Evolutionary conservation across 2,888 invertebrate species (phyloP).

Genomic region (Tenodera sinensis): DNA sequence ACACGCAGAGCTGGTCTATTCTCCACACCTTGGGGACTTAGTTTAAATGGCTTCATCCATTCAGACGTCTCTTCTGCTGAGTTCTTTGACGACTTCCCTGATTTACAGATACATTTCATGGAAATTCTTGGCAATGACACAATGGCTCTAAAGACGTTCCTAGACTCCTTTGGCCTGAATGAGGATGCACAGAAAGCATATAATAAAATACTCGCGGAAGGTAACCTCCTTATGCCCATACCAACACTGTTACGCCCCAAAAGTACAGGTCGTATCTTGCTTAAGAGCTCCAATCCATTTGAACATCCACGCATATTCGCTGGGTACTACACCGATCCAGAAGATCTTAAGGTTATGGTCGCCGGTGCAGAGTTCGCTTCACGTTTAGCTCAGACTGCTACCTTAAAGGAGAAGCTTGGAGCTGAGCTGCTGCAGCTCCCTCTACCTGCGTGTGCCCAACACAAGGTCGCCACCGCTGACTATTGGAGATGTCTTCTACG

Average conservation of each 20-base stretch:
- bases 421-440: slow-evolving; percentile 52
- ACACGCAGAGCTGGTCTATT: slow-evolving; percentile 47
- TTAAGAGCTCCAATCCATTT: slow-evolving; percentile 53
- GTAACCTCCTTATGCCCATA: slow-evolving; percentile 42
- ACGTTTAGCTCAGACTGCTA: slow-evolving; percentile 44
- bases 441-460: slow-evolving; percentile 64
- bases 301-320: slow-evolving; percentile 59
- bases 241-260: slow-evolving; percentile 49
- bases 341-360: slow-evolving; percentile 53
- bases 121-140: slow-evolving; percentile 44
- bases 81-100: slow-evolving; percentile 50
- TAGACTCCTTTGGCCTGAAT: neutral
- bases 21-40: slow-evolving; percentile 43
- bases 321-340: slow-evolving; percentile 58
- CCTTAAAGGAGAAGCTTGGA: slow-evolving; percentile 42
- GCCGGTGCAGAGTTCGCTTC: slow-evolving; percentile 48
- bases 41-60: neutral
- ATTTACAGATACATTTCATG: slow-evolving; percentile 53
- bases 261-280: slow-evolving; percentile 53
- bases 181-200: neutral
- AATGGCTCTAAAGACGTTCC: neutral
- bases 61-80: slow-evolving; percentile 35
- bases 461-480: slow-evolving; percentile 41
- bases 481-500: slow-evolving; percentile 58
- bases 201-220: neutral